A percentile compares a stretch with the other conserved stretches of the same genome.
Evolutionary conservation across 2,113 vertebrate species (phyloP).

Genomic region (Manacus vitellinus): DNA sequence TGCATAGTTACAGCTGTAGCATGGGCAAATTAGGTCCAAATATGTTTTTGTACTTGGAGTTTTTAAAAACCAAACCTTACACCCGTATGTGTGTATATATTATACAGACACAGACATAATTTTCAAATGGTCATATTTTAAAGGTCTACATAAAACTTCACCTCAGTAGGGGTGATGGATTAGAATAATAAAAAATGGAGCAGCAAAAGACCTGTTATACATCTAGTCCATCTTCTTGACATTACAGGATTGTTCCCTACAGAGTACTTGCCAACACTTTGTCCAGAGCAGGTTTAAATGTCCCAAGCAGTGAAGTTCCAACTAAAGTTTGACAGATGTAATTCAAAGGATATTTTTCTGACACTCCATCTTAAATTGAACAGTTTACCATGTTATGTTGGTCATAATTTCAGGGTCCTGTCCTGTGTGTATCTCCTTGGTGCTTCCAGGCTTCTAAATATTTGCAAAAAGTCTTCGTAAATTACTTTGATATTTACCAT

Average conservation of each 20-base stretch:
- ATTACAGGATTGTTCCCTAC: neutral
- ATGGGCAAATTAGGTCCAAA: neutral
- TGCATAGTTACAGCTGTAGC: neutral
- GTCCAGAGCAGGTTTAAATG: constrained; percentile 8
- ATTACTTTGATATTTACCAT: neutral
- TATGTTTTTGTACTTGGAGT: neutral
- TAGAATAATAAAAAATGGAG: constrained; percentile 47
- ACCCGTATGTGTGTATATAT: neutral
- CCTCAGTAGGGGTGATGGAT: constrained; percentile 10
- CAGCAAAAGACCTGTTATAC: constrained; percentile 18
- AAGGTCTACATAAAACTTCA: constrained; percentile 36
- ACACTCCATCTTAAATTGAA: neutral
- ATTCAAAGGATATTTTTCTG: neutral
- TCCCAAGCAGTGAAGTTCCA: neutral
- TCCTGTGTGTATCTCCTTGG: neutral
- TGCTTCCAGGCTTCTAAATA: neutral
- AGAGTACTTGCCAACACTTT: neutral
- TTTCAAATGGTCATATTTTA: constrained; percentile 48
- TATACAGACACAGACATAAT: neutral
- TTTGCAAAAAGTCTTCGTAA: neutral
- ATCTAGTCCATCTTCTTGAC: constrained; percentile 22
- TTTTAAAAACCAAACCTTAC: neutral
- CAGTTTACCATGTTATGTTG: neutral
- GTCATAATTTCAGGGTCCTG: neutral
- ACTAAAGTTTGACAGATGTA: neutral